A percentile compares a stretch with the other conserved stretches of the same genome.
Evolutionary conservation across 1,140 invertebrate species (phyloP).

Genomic region (Trichogramma pretiosum): DNA sequence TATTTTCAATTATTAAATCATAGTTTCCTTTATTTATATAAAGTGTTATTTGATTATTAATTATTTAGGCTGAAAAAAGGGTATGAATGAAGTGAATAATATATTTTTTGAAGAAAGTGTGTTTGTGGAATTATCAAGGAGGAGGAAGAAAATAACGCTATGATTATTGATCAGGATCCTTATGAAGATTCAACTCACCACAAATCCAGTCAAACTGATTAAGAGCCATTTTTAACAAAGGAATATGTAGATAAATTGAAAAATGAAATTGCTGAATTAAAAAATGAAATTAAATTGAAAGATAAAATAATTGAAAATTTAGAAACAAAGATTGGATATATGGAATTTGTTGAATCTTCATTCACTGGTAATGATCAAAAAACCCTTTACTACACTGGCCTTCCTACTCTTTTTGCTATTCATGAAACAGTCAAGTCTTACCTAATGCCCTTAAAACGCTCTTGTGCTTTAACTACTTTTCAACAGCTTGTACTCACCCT

Average conservation of each 20-base stretch:
- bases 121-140: no score
- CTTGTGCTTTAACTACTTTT: not conserved
- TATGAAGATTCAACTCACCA: no score
- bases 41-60: not conserved
- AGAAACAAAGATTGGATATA: not conserved
- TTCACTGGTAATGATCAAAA: conserved; percentile 2
- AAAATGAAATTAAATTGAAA: no score
- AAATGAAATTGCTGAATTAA: no score
- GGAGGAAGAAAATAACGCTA: no score
- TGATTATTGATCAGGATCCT: no score
- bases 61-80: not conserved
- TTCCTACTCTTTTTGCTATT: conserved; percentile 2
- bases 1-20: no score
- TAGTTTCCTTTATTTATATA: not conserved
- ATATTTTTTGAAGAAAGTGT: no score
- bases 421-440: not conserved
- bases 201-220: not conserved
- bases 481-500: conserved; percentile 1
- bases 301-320: not conserved
- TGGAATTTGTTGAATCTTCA: not conserved
- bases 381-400: conserved; percentile 7
- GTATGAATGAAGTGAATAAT: not conserved
- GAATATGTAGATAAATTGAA: no score
- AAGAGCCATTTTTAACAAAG: not conserved
- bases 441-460: not conserved